These are phyloP conservation scores for Synaphobranchus kaupii DNA, from an alignment of 2,797 vertebrate species.

Conservation along the genomic window DNA sequence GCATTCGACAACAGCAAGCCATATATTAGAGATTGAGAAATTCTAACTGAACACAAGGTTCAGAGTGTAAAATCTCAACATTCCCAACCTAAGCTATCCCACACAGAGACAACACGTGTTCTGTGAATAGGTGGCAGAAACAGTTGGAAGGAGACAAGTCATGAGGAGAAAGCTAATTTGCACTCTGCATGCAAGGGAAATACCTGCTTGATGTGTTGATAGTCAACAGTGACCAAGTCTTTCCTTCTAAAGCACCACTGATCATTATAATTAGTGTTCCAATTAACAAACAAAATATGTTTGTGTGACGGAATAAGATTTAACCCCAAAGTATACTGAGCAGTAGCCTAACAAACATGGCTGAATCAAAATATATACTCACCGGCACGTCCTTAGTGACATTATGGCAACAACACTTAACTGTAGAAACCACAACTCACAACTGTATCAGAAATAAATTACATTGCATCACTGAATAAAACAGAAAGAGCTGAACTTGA, in stretches of 20 bases:
- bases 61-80: neutral
- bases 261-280: conserved; percentile 11
- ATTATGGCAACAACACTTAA: too few species aligned
- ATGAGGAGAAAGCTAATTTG: conserved; percentile 20
- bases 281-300: neutral
- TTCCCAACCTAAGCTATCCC: neutral
- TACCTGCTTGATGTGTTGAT: conserved; percentile 8
- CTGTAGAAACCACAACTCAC: too few species aligned
- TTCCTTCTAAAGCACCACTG: neutral
- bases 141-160: neutral
- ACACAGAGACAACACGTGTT: neutral
- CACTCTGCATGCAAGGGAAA: conserved; percentile 29
- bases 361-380: too few species aligned
- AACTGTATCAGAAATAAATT: too few species aligned
- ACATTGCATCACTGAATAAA: too few species aligned
- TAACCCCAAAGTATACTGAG: neutral
- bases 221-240: conserved; percentile 23
- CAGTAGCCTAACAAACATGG: too few species aligned
- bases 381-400: too few species aligned
- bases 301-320: neutral
- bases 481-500: too few species aligned
- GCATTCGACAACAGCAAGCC: neutral
- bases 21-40: neutral
- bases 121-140: neutral
- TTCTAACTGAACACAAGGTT: neutral